Percentiles rank a stretch among this genome's conserved stretches.
These are phyloP conservation scores for Tenualosa thibaudeaui DNA, from an alignment of 2,797 vertebrate genomes.

Conservation along the genomic window DNA sequence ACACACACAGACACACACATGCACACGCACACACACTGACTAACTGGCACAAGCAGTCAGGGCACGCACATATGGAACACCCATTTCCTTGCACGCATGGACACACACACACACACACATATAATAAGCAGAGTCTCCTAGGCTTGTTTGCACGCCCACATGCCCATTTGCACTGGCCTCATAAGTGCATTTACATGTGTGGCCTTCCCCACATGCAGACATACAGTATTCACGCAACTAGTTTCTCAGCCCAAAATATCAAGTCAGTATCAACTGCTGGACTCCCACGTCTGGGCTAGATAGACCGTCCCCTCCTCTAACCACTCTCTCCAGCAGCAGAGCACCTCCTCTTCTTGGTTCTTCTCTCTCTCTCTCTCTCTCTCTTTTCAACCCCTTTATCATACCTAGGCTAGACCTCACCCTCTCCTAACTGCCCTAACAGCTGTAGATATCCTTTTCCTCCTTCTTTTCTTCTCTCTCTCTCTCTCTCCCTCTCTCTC, in stretches of 20 bases:
- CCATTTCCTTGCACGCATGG: not conserved
- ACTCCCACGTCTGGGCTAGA: not conserved
- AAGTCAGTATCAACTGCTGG: not conserved
- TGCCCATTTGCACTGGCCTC: not conserved
- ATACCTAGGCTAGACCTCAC: no score
- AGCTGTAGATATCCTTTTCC: not conserved
- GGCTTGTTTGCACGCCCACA: not conserved
- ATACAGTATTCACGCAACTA: not conserved
- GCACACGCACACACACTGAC: not conserved
- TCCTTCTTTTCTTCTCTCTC: not conserved
- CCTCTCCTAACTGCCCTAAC: no score
- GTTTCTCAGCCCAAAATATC: not conserved
- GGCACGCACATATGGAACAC: not conserved
- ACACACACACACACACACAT: not conserved
- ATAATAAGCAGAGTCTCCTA: not conserved
- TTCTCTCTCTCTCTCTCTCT: not conserved
- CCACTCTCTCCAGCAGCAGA: not conserved
- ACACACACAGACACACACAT: not conserved
- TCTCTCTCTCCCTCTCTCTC: not conserved
- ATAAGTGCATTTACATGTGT: slow-evolving; percentile 17
- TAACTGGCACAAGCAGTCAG: not conserved
- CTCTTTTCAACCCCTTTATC: not conserved
- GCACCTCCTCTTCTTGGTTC: not conserved
- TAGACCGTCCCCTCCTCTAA: not conserved
- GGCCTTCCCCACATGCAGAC: not conserved